A percentile compares a stretch with the other conserved stretches of the same genome.
phyloP scores from a whole-genome alignment of 2,888 invertebrate genomes.

The Eurois occulta region DNA sequence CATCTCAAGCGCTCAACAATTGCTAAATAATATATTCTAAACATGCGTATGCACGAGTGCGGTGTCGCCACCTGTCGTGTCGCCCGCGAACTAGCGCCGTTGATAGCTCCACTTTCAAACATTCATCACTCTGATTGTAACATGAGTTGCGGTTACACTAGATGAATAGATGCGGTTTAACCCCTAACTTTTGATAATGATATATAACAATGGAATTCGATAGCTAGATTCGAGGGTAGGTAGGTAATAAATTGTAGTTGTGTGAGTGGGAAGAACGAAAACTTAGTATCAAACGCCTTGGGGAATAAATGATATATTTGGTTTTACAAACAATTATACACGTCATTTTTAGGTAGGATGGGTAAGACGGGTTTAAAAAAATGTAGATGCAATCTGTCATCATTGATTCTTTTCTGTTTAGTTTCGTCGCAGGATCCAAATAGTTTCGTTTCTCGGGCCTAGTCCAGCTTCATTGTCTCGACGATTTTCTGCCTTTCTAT shows the following conservation, averaged over 20 bases:
- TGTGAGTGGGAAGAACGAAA: not conserved
- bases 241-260: not conserved
- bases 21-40: slow-evolving; percentile 53
- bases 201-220: slow-evolving; percentile 22
- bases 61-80: slow-evolving; percentile 59
- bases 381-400: not conserved
- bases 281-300: not conserved
- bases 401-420: not conserved
- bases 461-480: not conserved
- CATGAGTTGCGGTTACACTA: slow-evolving; percentile 57
- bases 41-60: slow-evolving; percentile 38
- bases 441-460: not conserved
- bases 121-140: slow-evolving; percentile 60
- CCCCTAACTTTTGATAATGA: slow-evolving; percentile 38
- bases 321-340: no score
- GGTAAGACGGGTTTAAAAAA: not conserved
- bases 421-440: not conserved
- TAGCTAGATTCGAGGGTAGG: not conserved
- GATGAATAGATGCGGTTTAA: slow-evolving; percentile 46
- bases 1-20: slow-evolving; percentile 16
- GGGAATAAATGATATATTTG: not conserved
- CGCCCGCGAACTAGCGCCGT: slow-evolving; percentile 42
- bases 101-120: slow-evolving; percentile 59
- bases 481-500: not conserved
- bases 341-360: no score